Evolutionary conservation across 1,140 invertebrate genomes (phyloP), one percentile per base, ranked within the genome.

Genomic region (Meloidogyne floridensis): DNA sequence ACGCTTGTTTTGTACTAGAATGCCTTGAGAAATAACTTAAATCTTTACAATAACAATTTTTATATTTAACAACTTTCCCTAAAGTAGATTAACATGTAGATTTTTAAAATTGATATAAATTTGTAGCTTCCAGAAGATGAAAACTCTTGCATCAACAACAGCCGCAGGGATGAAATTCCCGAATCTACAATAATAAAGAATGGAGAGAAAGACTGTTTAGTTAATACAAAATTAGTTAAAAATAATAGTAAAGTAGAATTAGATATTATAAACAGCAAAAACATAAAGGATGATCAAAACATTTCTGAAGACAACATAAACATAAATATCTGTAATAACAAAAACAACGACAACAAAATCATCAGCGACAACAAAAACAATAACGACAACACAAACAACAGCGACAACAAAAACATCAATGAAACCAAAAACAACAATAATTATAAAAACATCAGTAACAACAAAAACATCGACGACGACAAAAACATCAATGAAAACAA

Each of bases 191-290:
- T 65, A 65, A 65, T 65, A 6, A 65, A 65, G n/a, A 65, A 7
- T 4, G 32, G 32, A 32, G 32, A 32, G 32, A 18, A 65, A 6
- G n/a, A 65, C 2, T 7, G n/a, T 11, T 65, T 65, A 65, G n/a
- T 18, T 65, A 65, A 8, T 65, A n/a, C 4, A 65, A 65, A 7
- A 65, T 65, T 65, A 65, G n/a, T 5, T 65, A 65, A 65, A 42
- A 75, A 75, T 32, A 32, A 32, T 53, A 75, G 74, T 20, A 10
- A 43, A 59, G 32, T 53, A 75, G 74, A 75, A 47, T 43, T 53
- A 75, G 32, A 51, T 20, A 70, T 6, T 42, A 69, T 53, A 56
- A 65, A 54, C 15, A 65, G 6, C 76, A 78, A 42, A 76, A 18
- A 20, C 47, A 78, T 3, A 3, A 32, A 70, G 0, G 20, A 59